Percentiles rank a stretch among this genome's conserved stretches.
These are phyloP conservation scores for Meloidogyne exigua DNA, from an alignment of 1,140 invertebrate genomes.

Conservation along the genomic window DNA sequence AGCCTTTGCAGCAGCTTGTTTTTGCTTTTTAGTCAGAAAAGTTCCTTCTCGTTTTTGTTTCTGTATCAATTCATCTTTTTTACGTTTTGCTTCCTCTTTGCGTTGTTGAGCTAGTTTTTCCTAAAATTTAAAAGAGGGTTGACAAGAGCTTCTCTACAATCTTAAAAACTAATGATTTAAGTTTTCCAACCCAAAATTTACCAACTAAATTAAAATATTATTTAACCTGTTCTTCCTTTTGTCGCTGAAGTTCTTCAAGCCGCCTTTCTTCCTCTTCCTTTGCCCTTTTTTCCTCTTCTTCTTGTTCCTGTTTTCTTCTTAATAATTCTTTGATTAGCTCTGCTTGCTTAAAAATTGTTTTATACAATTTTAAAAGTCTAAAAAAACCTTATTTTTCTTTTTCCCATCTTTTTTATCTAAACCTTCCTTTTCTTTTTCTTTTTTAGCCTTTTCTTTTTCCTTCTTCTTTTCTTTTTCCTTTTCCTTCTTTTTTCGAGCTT, in stretches of 20 bases:
- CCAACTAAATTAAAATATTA: too few relatives aligned
- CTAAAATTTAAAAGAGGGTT: too few relatives aligned
- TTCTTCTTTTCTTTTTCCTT: constrained; percentile 75
- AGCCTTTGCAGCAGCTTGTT: constrained; percentile 27
- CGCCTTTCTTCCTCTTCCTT: constrained; percentile 43
- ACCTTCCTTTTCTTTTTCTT: constrained; percentile 39
- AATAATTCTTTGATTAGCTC: constrained; percentile 48
- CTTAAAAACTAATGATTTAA: too few relatives aligned
- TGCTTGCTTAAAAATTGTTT: constrained; percentile 21
- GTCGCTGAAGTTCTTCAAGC: constrained; percentile 22
- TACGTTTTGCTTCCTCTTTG: constrained; percentile 49
- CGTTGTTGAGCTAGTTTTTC: constrained; percentile 37
- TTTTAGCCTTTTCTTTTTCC: constrained; percentile 71
- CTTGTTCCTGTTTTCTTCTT: constrained; percentile 31
- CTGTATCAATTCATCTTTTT: constrained; percentile 51
- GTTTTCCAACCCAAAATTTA: too few relatives aligned
- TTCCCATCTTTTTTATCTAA: constrained; percentile 43
- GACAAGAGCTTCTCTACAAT: too few relatives aligned
- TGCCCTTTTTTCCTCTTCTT: constrained; percentile 38
- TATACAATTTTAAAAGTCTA: constrained; percentile 1
- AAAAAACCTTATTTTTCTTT: constrained; percentile 44
- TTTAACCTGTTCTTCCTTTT: constrained; percentile 45
- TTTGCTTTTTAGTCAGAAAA: constrained; percentile 52
- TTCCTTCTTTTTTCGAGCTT: constrained; percentile 64
- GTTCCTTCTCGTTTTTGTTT: constrained; percentile 60